These are phyloP conservation scores for Campoplex capitator DNA, from an alignment of 2,888 invertebrate genomes.

Conservation along the genomic window DNA sequence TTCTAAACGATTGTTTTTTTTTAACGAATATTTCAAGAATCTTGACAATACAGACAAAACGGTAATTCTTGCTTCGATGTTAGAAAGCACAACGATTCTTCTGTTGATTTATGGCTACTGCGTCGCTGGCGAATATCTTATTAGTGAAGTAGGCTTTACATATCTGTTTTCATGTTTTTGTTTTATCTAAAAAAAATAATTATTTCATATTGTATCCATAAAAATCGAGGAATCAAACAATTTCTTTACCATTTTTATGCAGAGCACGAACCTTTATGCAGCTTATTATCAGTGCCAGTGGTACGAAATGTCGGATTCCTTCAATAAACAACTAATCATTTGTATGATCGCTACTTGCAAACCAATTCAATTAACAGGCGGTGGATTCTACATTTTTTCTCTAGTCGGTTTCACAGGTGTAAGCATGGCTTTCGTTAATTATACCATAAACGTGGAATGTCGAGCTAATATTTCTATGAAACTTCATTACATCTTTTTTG, in stretches of 20 bases:
- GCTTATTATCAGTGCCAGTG: conserved; percentile 57
- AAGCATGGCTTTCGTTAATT: conserved; percentile 5
- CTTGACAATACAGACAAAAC: conserved; percentile 55
- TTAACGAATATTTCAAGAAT: conserved; percentile 47
- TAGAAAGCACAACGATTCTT: conserved; percentile 57
- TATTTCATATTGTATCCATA: not conserved
- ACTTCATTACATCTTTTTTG: not conserved
- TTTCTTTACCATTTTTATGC: not conserved
- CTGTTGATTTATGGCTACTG: conserved; percentile 66
- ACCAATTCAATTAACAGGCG: conserved; percentile 53
- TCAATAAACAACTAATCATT: conserved; percentile 56
- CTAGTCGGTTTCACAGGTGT: conserved; percentile 50
- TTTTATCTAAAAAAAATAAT: not conserved
- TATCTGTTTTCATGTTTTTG: not conserved
- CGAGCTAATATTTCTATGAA: not conserved
- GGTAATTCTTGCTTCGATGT: conserved; percentile 51
- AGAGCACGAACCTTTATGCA: conserved; percentile 51
- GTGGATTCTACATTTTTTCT: conserved; percentile 59
- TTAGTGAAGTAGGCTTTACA: conserved; percentile 51
- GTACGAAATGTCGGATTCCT: conserved; percentile 51
- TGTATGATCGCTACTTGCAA: conserved; percentile 50
- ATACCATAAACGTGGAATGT: not conserved
- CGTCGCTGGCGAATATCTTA: conserved; percentile 65
- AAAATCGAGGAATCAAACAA: not conserved
- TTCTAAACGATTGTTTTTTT: conserved; percentile 9